phyloP scores from a whole-genome alignment of 2,797 vertebrate genomes.

The Presbytis comata region DNA sequence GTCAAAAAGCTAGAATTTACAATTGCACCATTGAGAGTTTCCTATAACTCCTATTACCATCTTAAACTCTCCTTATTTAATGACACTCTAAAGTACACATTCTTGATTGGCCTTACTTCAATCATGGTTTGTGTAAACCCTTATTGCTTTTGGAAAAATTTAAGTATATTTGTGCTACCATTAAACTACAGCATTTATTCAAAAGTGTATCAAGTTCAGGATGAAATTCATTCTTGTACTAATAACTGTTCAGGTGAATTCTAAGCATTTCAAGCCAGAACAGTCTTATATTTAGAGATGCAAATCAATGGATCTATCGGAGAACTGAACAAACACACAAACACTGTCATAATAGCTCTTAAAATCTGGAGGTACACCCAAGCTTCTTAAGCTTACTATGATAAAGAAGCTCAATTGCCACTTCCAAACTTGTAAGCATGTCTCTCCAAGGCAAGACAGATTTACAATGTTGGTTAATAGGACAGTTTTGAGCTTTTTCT shows the following conservation, averaged over 20 bases:
- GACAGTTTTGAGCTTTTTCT: background rate
- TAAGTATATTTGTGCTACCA: background rate
- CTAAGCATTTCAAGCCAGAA: background rate
- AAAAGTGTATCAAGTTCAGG: background rate
- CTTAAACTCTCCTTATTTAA: slow-evolving; percentile 16
- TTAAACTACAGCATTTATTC: background rate
- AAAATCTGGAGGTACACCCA: background rate
- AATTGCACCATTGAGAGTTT: background rate
- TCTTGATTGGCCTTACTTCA: slow-evolving; percentile 35
- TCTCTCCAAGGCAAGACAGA: background rate
- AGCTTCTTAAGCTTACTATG: background rate
- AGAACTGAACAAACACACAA: slow-evolving; percentile 21
- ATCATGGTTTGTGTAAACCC: background rate
- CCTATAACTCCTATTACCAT: background rate
- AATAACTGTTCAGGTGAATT: slow-evolving; percentile 21
- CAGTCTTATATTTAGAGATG: background rate
- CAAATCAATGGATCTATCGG: slow-evolving; percentile 11
- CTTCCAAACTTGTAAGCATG: background rate
- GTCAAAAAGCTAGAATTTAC: slow-evolving; percentile 55
- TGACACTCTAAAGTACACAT: background rate
- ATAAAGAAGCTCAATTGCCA: background rate
- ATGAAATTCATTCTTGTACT: background rate
- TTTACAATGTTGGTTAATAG: background rate
- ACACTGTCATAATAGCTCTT: slow-evolving; percentile 10
- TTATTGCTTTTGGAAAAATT: background rate